Conservation (phyloP, 2,113 vertebrate genomes). For the Chinchilla lanigera region DNA sequence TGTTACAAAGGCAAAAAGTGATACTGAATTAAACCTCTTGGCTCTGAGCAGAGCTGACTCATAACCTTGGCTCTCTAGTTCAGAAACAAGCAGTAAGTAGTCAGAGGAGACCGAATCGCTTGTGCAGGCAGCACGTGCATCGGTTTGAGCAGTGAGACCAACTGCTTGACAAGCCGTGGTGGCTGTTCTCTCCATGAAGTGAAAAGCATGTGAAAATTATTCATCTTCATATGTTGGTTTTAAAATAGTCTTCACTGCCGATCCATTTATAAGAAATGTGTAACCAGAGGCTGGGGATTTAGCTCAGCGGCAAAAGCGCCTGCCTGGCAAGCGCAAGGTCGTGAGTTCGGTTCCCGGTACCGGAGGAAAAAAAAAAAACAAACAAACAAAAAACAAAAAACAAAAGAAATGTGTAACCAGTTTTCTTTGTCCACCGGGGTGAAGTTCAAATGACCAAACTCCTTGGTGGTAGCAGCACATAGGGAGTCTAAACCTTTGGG, state of each 20-base stretch:
- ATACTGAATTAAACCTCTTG: conserved; percentile 61
- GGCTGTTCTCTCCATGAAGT: conserved; percentile 70
- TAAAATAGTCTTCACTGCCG: conserved; percentile 71
- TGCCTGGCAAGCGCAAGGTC: too few species aligned
- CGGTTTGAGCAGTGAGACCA: conserved; percentile 73
- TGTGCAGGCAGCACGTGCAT: conserved; percentile 59
- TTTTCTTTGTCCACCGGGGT: conserved; percentile 53
- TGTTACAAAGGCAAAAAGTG: conserved; percentile 71
- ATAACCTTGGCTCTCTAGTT: conserved; percentile 72
- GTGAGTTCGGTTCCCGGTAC: too few species aligned
- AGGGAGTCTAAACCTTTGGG: neutral
- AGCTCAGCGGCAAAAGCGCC: too few species aligned
- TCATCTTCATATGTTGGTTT: conserved; percentile 82
- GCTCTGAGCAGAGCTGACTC: conserved; percentile 80
- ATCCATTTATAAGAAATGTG: conserved; percentile 63
- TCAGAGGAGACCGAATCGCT: conserved; percentile 74
- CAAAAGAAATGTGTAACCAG: conserved; percentile 57
- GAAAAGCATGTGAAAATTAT: conserved; percentile 82
- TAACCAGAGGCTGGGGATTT: too few species aligned
- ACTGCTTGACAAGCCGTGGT: conserved; percentile 59
- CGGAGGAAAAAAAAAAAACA: too few species aligned
- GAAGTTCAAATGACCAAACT: neutral
- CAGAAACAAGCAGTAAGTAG: conserved; percentile 73
- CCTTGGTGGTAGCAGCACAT: neutral
- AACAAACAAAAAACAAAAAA: too few species aligned